Base-by-base conservation (phyloP, 92 coral and sea anemone genomes). In the Phenganax stokvisi region DNA sequence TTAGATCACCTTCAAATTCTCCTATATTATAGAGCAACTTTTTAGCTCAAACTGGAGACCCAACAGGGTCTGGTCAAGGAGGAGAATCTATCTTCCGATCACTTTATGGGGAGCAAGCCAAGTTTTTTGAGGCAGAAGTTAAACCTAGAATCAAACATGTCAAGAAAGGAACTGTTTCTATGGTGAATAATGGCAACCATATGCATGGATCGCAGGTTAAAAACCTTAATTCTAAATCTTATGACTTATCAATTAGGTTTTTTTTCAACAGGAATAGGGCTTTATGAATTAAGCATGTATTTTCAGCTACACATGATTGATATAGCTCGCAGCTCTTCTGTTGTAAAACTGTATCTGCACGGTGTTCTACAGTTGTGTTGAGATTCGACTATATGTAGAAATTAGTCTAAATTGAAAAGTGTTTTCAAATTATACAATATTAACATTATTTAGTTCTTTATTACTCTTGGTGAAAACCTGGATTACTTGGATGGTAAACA, bases 11-110 rank as follows among this genome's bases (percentile, higher is more conserved):
- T 9, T 28, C 0, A 16, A 9, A 73, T 52, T 73, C 60, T 7
- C 15, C 71, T 37, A 37, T 6, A 11, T 64, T 76, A 8, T 54
- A 94, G 98, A 89, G 89, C 77, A 92, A 94, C 87, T 94, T 94
- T 68, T 87, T 91, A 65, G 98, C 98, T 44, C 98, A 94, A 72
- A 92, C 96, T 37, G 98, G 98, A n/a, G 98, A 94, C 72, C 98
- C 98, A 0, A 85, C 89, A 28, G 92, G 98, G 1, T 87, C 92
- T 8, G 98, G 98, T 2, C 89, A 84, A 55, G 98, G 98, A 78
- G 98, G 98, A 29, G 93, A 89, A 68, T 87, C 98, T 54, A 87
- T 94, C 5, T 94, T 90, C 84, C 90, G 96, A 79, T 27, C 83
- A 31, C 88, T 96, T 2, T 92, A 96, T 96, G 99, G 99, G 29